Base-by-base conservation (phyloP, 2,888 invertebrate genomes). In the Mythimna loreyi region DNA sequence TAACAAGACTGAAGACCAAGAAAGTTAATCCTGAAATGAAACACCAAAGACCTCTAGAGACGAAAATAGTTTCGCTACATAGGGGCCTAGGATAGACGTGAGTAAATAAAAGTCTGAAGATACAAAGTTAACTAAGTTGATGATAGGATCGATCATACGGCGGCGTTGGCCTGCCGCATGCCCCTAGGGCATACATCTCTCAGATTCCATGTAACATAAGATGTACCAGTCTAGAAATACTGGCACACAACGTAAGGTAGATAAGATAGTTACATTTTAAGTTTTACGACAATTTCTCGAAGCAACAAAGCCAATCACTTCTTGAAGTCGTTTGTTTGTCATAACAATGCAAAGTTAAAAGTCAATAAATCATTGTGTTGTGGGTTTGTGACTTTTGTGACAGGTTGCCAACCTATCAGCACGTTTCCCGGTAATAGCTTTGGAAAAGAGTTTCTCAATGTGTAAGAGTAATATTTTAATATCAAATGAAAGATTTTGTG, bases 171-270 rank as follows among this genome's bases (percentile, higher is more conserved):
- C 58, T 66, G 72, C 74, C 75, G 72, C 72, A 72, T 63, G 60
- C 72, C 83, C 74, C 80, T 76, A 55, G 80, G 83, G 83, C 72
- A 80, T 72, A 83, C 80, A 64, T 80, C 81, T 77, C 67, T 73
- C 74, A 73, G 71, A 78, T 76, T 67, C 68, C 47, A 65, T 56
- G 57, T 70, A 49, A 75, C 80, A 63, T 73, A 43, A 75, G 82
- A 69, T 75, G 50, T 64, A 52, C 58, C 49, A 68, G 61, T 68
- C 68, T 78, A 58, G 62, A 19, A 58, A 55, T 67, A 70, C 60
- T 47, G 25, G 33, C 47, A 62, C 19, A 61, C 28, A 33, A 25
- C 16, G 23, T 33, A 25, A 33, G 4, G 23, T 21, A 50, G 23
- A 49, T 36, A 49, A n/a, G 23, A 50, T 50, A 40, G 40, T n/a